These are phyloP conservation scores for Laodelphax striatellus DNA, from an alignment of 1,140 invertebrate species.

Conservation along the genomic window DNA sequence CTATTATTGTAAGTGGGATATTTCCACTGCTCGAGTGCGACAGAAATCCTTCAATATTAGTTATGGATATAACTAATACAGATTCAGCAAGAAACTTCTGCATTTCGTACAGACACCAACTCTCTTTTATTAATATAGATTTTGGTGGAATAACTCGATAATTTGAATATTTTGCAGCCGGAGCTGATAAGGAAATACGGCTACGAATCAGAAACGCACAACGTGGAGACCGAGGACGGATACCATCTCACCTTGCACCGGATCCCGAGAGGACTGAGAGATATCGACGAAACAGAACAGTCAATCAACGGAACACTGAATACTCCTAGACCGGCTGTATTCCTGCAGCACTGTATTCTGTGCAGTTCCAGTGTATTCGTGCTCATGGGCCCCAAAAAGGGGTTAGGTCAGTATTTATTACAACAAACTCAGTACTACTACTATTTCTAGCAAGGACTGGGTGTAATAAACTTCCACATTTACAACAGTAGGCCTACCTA, in stretches of 20 bases:
- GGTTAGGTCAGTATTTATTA: slow-evolving; percentile 38
- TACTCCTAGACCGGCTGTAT: slow-evolving; percentile 35
- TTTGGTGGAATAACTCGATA: no score
- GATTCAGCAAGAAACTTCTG: no score
- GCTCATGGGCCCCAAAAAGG: slow-evolving; percentile 45
- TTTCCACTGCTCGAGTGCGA: no score
- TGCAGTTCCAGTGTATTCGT: slow-evolving; percentile 53
- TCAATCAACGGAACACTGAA: background rate
- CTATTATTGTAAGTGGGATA: no score
- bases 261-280: slow-evolving; percentile 40
- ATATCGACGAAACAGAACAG: no score
- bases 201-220: slow-evolving; percentile 53
- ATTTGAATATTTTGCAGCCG: slow-evolving; percentile 34
- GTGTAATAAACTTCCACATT: no score
- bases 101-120: no score
- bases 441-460: no score
- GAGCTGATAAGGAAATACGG: slow-evolving; percentile 49
- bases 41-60: no score
- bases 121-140: no score
- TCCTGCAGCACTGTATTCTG: slow-evolving; percentile 57
- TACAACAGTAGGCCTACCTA: no score
- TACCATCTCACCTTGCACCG: slow-evolving; percentile 60
- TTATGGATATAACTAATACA: no score
- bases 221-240: slow-evolving; percentile 54
- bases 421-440: background rate